phyloP scores from a whole-genome alignment of 2,888 invertebrate genomes.

The Salpingus planirostris region DNA sequence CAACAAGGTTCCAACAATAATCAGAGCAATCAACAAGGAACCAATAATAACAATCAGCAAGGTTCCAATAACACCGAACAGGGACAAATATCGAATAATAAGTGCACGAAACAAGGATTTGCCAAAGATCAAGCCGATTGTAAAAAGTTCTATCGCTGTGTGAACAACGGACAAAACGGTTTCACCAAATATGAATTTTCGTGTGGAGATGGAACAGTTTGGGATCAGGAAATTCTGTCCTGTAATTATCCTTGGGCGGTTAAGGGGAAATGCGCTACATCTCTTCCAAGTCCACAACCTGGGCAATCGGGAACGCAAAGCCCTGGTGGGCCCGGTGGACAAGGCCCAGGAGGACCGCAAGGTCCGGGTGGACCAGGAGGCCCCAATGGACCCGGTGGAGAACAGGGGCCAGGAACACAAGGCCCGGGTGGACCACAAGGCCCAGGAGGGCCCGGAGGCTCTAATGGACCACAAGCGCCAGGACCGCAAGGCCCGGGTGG shows the following conservation, averaged over 20 bases:
- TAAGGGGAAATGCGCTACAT: constrained; percentile 14
- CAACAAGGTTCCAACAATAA: constrained; percentile 7
- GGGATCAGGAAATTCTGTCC: constrained; percentile 58
- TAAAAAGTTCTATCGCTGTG: constrained; percentile 68
- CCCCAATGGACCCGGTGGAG: too few relatives aligned
- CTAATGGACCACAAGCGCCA: too few relatives aligned
- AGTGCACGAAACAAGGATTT: constrained; percentile 52
- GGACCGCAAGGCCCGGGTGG: too few relatives aligned
- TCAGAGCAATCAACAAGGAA: constrained; percentile 4
- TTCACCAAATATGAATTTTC: constrained; percentile 60
- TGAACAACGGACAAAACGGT: constrained; percentile 50
- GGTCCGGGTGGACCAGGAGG: too few relatives aligned
- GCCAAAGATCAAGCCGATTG: constrained; percentile 59
- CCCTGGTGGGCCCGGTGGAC: too few relatives aligned
- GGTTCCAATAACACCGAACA: constrained; percentile 1
- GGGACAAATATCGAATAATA: not conserved
- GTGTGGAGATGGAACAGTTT: constrained; percentile 68
- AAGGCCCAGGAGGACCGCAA: too few relatives aligned
- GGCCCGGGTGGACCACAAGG: too few relatives aligned
- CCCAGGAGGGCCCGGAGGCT: too few relatives aligned
- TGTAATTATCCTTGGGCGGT: constrained; percentile 65
- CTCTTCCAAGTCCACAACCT: too few relatives aligned
- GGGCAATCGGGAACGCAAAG: too few relatives aligned
- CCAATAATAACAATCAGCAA: constrained; percentile 1
- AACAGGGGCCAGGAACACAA: too few relatives aligned